A percentile compares a stretch with the other conserved stretches of the same genome.
phyloP scores from a whole-genome alignment of 2,113 vertebrate species.

The Raja brachyura region DNA sequence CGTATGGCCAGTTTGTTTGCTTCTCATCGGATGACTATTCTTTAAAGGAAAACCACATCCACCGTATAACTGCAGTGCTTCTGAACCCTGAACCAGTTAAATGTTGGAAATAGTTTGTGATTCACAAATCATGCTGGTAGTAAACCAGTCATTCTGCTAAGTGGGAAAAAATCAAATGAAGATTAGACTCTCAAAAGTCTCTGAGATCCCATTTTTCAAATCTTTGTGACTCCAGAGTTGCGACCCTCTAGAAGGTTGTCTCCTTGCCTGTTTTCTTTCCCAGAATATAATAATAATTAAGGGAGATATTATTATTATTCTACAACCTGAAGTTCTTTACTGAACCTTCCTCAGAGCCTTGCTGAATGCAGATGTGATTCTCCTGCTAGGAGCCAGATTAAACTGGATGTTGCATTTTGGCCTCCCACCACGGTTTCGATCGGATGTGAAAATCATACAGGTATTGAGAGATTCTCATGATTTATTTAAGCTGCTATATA shows the following conservation, averaged over 20 bases:
- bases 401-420: constrained; percentile 98
- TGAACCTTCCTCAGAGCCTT: constrained; percentile 65
- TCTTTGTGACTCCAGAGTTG: too few relatives aligned
- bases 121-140: too few relatives aligned
- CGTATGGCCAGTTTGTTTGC: neutral
- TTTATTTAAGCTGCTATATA: neutral
- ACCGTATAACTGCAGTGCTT: neutral
- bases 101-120: too few relatives aligned
- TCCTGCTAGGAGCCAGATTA: constrained; percentile 84
- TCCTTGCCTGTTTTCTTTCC: neutral
- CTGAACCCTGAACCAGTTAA: too few relatives aligned
- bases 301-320: neutral
- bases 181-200: too few relatives aligned
- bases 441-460: constrained; percentile 84
- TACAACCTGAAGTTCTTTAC: neutral
- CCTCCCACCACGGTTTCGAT: constrained; percentile 75
- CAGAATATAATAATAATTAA: neutral
- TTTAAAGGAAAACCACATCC: neutral
- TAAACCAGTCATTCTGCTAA: too few relatives aligned
- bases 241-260: too few relatives aligned
- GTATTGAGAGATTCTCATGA: constrained; percentile 48
- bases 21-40: neutral
- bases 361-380: constrained; percentile 77
- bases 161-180: too few relatives aligned
- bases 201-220: too few relatives aligned